Evolutionary conservation across 2,888 invertebrate genomes (phyloP).

Genomic region (Platycnemis pennipes): DNA sequence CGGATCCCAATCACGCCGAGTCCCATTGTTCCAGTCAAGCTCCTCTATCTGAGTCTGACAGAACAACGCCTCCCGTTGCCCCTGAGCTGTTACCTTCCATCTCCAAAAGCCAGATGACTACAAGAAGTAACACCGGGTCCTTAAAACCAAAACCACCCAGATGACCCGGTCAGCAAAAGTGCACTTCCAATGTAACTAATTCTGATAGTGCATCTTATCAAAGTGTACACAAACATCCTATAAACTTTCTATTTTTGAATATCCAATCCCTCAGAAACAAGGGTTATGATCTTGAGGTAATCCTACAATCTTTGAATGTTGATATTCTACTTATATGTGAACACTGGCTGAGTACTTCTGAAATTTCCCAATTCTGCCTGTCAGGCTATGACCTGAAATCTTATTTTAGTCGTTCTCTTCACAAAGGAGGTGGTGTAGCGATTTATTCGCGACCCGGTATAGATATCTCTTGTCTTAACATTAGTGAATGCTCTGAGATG

Average conservation of each 20-base stretch:
- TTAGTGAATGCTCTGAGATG: not conserved
- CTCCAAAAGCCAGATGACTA: not conserved
- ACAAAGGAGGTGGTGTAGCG: conserved; percentile 1
- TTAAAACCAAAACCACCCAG: not conserved
- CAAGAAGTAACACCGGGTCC: not conserved
- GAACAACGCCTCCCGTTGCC: not conserved
- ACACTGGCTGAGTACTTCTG: not conserved
- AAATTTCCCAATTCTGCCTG: not conserved
- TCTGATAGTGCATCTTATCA: not conserved
- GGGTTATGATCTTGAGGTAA: conserved; percentile 1
- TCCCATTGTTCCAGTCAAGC: too few species aligned
- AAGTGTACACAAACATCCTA: not conserved
- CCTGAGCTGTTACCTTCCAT: not conserved
- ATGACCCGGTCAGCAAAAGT: not conserved
- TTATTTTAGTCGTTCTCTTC: conserved; percentile 1
- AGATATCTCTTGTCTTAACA: not conserved
- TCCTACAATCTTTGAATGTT: not conserved
- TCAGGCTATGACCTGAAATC: not conserved
- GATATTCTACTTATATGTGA: conserved; percentile 1
- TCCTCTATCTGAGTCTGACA: too few species aligned
- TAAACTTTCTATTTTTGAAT: not conserved
- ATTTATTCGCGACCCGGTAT: not conserved
- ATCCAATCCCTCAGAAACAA: not conserved
- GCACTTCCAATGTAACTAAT: not conserved
- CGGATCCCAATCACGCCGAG: too few species aligned